phyloP scores from a whole-genome alignment of 2,888 invertebrate genomes.

The Sphecodes monilicornis region DNA sequence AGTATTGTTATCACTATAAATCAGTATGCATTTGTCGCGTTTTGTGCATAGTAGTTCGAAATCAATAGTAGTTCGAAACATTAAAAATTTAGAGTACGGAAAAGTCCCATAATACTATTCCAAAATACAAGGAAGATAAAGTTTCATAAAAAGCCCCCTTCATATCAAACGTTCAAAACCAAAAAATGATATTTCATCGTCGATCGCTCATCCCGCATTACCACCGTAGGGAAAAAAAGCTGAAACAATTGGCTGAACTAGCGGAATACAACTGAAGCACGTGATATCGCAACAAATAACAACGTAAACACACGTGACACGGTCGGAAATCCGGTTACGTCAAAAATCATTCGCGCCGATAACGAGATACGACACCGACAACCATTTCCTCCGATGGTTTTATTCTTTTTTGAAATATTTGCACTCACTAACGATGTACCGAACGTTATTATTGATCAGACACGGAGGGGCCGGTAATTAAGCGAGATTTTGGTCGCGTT shows the following conservation, averaged over 20 bases:
- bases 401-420: conserved; percentile 31
- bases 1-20: too few relatives aligned
- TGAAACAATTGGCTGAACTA: not conserved
- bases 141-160: not conserved
- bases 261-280: not conserved
- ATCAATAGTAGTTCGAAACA: too few relatives aligned
- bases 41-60: too few relatives aligned
- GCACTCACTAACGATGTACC: conserved; percentile 26
- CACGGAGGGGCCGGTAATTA: not conserved
- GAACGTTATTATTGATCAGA: conserved; percentile 23
- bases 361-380: conserved; percentile 33
- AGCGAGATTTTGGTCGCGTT: not conserved
- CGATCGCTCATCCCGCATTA: not conserved
- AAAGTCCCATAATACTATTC: not conserved
- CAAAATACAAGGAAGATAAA: not conserved
- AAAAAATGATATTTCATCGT: not conserved
- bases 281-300: not conserved
- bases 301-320: not conserved
- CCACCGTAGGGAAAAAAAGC: not conserved
- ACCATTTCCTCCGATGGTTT: not conserved
- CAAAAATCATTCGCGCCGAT: conserved; percentile 39
- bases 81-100: too few relatives aligned
- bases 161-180: not conserved
- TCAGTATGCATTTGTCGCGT: too few relatives aligned
- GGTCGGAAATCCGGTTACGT: conserved; percentile 34